A percentile compares a stretch with the other conserved stretches of the same genome.
Conservation (phyloP, 2,888 invertebrate species). For the Quadroppia sp. region DNA sequence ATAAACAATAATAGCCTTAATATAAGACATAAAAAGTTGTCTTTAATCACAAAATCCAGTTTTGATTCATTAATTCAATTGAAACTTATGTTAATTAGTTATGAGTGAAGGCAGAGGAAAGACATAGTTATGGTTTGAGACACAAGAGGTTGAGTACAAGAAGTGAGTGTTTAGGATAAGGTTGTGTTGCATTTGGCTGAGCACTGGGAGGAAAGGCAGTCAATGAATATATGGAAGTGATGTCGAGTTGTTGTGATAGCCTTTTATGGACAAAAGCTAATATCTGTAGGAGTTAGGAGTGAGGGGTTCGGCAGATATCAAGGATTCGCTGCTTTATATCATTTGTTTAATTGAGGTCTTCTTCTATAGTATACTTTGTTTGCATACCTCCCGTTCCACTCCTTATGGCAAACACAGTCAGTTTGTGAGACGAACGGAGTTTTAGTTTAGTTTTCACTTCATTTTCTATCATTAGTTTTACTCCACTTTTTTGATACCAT, state of each 20-base stretch:
- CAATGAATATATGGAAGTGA: conserved; percentile 13
- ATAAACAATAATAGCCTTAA: too few relatives aligned
- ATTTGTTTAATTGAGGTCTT: conserved; percentile 22
- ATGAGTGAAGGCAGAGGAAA: neutral
- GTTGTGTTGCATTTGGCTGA: neutral
- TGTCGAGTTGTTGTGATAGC: conserved; percentile 9
- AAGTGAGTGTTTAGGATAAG: too few relatives aligned
- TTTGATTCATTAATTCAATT: neutral
- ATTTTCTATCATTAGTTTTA: conserved; percentile 3
- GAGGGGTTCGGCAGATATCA: conserved; percentile 6
- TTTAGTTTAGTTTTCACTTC: too few relatives aligned
- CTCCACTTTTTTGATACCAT: neutral
- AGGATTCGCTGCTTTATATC: conserved; percentile 15
- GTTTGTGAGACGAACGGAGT: too few relatives aligned
- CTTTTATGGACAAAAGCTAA: neutral
- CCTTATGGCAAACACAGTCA: neutral
- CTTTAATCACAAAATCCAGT: neutral
- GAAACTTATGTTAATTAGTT: conserved; percentile 5
- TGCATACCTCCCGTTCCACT: neutral
- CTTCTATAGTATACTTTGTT: neutral
- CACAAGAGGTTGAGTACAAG: too few relatives aligned
- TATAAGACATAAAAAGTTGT: neutral
- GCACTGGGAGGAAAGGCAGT: neutral
- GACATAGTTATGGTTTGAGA: too few relatives aligned
- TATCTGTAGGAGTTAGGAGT: conserved; percentile 1